Conservation (phyloP, 2,888 invertebrate species). For the Disparrhopalites patrizii region DNA sequence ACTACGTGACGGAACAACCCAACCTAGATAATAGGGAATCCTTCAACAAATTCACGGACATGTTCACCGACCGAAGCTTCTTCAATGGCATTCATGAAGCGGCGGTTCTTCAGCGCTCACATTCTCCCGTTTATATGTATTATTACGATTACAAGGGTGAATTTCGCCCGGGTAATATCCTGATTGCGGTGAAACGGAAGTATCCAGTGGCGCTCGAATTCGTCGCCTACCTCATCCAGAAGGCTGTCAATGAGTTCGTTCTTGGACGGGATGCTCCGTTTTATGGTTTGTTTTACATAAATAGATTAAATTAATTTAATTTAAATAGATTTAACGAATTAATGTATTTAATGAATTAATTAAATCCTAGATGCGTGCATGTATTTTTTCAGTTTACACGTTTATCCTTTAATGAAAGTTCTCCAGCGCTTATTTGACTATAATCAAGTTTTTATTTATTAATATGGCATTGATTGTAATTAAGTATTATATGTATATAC, state of each 20-base stretch:
- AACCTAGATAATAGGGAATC: background rate
- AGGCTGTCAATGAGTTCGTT: conserved; percentile 3
- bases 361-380: too few species aligned
- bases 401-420: background rate
- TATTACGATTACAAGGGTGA: conserved; percentile 33
- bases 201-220: conserved; percentile 22
- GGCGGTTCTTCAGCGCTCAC: background rate
- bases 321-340: too few species aligned
- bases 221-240: background rate
- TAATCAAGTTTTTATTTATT: background rate
- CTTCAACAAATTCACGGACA: conserved; percentile 6
- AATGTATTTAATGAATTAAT: too few species aligned
- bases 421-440: background rate
- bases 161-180: conserved; percentile 29
- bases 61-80: conserved; percentile 18
- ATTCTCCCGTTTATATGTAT: conserved; percentile 29
- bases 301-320: too few species aligned
- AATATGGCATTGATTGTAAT: too few species aligned
- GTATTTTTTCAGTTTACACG: background rate
- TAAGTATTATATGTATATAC: too few species aligned
- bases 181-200: conserved; percentile 24
- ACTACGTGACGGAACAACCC: conserved; percentile 11
- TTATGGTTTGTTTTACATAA: conserved; percentile 11
- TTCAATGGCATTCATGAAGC: conserved; percentile 13
- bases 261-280: conserved; percentile 10